phyloP scores from a whole-genome alignment of 2,888 invertebrate genomes.

The Philereme transversata region DNA sequence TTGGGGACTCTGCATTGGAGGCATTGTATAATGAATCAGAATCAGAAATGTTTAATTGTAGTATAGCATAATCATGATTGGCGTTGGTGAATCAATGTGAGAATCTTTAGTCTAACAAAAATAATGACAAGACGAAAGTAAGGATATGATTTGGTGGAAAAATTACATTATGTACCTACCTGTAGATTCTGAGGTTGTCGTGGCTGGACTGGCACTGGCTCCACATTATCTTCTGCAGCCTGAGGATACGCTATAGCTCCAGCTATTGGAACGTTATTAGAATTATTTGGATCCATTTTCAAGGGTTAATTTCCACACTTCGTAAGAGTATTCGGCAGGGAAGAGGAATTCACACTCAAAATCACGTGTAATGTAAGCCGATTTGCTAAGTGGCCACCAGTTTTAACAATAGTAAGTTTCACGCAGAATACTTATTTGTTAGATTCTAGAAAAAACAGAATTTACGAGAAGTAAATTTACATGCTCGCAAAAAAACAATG shows the following conservation, averaged over 20 bases:
- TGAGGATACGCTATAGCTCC: constrained; percentile 57
- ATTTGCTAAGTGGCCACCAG: too few relatives aligned
- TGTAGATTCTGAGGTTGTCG: constrained; percentile 70
- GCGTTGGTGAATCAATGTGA: too few relatives aligned
- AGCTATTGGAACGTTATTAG: constrained; percentile 47
- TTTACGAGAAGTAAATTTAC: neutral
- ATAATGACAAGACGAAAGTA: too few relatives aligned
- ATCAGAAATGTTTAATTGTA: too few relatives aligned
- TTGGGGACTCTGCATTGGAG: too few relatives aligned
- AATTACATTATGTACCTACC: constrained; percentile 44
- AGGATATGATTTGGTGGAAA: too few relatives aligned
- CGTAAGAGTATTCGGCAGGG: too few relatives aligned
- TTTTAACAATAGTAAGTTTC: neutral
- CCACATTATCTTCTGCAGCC: constrained; percentile 40
- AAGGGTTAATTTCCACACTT: constrained; percentile 6
- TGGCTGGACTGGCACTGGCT: constrained; percentile 54
- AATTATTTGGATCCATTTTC: constrained; percentile 62
- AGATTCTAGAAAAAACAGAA: neutral
- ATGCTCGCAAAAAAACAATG: neutral
- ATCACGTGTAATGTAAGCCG: constrained; percentile 1
- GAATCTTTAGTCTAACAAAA: too few relatives aligned
- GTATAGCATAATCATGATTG: too few relatives aligned
- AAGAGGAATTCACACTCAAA: neutral
- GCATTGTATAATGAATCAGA: too few relatives aligned
- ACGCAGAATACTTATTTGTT: neutral